These are phyloP conservation scores for Schizotus pectinicornis DNA, from an alignment of 2,888 invertebrate genomes.

Conservation along the genomic window DNA sequence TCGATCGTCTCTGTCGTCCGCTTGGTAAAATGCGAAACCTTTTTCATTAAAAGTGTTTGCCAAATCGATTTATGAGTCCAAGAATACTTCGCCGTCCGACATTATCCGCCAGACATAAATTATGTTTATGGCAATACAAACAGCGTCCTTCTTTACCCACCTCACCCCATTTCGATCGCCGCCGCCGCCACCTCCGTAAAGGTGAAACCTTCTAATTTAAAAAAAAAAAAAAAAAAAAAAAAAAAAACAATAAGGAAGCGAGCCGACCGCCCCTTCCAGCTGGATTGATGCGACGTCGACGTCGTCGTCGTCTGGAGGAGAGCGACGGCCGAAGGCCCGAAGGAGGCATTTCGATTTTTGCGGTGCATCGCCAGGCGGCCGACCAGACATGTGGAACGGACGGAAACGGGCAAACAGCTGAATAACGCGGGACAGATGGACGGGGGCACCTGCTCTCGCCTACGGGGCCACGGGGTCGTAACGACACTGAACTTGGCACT, in stretches of 20 bases:
- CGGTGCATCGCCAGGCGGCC: neutral
- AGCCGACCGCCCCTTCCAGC: too few species aligned
- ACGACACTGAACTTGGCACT: neutral
- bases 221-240: neutral
- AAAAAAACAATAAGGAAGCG: too few species aligned
- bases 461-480: neutral
- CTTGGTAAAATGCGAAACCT: slow-evolving; percentile 38
- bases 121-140: slow-evolving; percentile 42
- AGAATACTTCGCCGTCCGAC: slow-evolving; percentile 35
- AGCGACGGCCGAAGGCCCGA: too few species aligned
- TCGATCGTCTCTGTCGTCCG: slow-evolving; percentile 9
- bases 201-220: slow-evolving; percentile 35
- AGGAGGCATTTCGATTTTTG: neutral
- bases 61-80: slow-evolving; percentile 42
- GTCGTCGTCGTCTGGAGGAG: too few species aligned
- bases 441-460: slow-evolving; percentile 39
- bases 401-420: slow-evolving; percentile 48
- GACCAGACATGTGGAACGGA: slow-evolving; percentile 24
- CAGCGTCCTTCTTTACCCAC: slow-evolving; percentile 24
- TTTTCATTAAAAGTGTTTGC: slow-evolving; percentile 45
- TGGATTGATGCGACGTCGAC: too few species aligned
- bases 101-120: slow-evolving; percentile 43
- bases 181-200: slow-evolving; percentile 13
- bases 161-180: too few species aligned
- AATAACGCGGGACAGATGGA: slow-evolving; percentile 41